phyloP scores from a whole-genome alignment of 2,888 invertebrate species.

The Lasiommata megera region DNA sequence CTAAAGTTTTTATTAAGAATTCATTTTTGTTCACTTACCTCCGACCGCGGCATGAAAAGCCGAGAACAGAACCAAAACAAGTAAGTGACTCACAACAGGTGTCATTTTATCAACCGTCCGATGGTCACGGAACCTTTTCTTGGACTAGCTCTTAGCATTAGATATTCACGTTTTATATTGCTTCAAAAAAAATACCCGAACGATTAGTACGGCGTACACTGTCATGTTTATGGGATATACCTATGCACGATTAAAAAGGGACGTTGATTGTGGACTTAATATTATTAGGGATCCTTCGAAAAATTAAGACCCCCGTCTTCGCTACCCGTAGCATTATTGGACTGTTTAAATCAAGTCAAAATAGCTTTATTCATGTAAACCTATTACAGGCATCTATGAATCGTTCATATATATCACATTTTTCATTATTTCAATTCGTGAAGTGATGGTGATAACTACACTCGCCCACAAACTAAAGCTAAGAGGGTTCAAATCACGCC shows the following conservation, averaged over 20 bases:
- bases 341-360: too few relatives aligned
- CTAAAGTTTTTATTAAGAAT: background rate
- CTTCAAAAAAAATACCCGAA: constrained; percentile 11
- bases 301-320: too few relatives aligned
- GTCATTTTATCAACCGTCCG: constrained; percentile 19
- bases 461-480: too few relatives aligned
- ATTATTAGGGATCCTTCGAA: background rate
- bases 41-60: constrained; percentile 1
- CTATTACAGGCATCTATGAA: too few relatives aligned
- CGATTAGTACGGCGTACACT: background rate
- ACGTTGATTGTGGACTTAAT: background rate
- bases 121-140: constrained; percentile 13
- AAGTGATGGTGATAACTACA: too few relatives aligned
- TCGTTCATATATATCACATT: too few relatives aligned
- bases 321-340: too few relatives aligned
- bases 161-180: constrained; percentile 18
- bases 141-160: constrained; percentile 14
- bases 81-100: constrained; percentile 12
- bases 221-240: background rate
- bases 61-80: constrained; percentile 15
- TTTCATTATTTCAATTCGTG: too few relatives aligned
- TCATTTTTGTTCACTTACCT: constrained; percentile 10
- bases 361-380: too few relatives aligned
- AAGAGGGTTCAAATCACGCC: too few relatives aligned
- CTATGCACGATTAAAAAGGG: background rate